Evolutionary conservation across 2,888 invertebrate species (phyloP), one percentile per base, ranked within the genome.

Genomic region (Orchesella flavescens): DNA sequence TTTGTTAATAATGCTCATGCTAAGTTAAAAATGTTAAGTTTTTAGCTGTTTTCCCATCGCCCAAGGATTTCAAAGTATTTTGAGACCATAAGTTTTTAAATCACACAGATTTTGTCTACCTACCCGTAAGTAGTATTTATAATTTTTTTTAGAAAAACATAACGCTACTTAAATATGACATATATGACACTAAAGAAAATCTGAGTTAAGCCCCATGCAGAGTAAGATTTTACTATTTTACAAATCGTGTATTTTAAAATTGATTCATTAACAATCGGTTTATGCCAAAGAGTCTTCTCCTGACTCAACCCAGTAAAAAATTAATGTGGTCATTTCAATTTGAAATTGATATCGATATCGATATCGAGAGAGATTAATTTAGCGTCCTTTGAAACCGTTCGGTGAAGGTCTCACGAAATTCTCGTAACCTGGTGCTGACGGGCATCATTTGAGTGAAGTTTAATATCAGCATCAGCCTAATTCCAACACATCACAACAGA

Each of bases 131-230:
- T 34, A 34, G 7, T 34, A 34, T 4, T 4, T 4, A 34, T 4
- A 34, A 34, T 34, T 34, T 34, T 4, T 34, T 34, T 34, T 2
- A 34, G 34, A 34, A 34, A 34, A 34, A 34, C 7, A 34, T 34
- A 34, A 7, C 34, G 44, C 43, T 10, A 57, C 57, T 44, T 55
- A 44, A 57, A 57, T 44, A 19, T 21, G 43, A 21, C 19, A 59
- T 0, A 66, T 59, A 46, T 77, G 46, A 77, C 77, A 77, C 69
- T 59, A 49, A 10, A 49, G 5, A 49, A 49, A 49, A 72, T 74
- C n/a, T 74, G 53, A 46, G 23, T n/a, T n/a, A 46, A 63, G 63
- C 57, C 73, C 79, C 73, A 73, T 79, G 34, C 17, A 17, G 79
- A 13, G 79, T 12, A 10, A 1, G 17, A 17, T 24, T 73, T n/a